Base-by-base conservation (phyloP, 1,140 invertebrate species). In the Sycobia sp. region DNA sequence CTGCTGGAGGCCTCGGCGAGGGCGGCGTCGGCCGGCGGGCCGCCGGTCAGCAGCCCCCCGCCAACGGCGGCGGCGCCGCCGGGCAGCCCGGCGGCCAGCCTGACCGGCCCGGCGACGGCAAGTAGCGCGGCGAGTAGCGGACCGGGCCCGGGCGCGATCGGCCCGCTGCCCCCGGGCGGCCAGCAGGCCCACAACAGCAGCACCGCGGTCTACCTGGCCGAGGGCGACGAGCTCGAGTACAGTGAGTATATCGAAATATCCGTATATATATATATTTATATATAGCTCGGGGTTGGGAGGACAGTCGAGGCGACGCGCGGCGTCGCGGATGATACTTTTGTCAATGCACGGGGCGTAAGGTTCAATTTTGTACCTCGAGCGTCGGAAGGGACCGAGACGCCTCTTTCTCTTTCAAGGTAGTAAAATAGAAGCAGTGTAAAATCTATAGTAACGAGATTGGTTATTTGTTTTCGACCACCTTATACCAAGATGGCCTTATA, bases 181-280 rank as follows among this genome's bases (percentile, higher is more conserved):
- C 18, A n/a, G n/a, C 32, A 20, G 7, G 13, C 27, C 13, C 38
- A 14, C 73, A 76, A 69, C 78, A n/a, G 77, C 66, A 81, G 80
- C 63, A 69, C 72, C 58, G 79, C 78, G 27, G 71, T 73, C 25
- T 73, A 76, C 63, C 69, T 77, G 4, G 38, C 46, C 46, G 78
- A 80, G 43, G 76, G 76, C 61, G 78, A 81, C 55, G 79, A 79
- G 55, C 71, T 82, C 57, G 78, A 82, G 69, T 78, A 82, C 68
- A 76, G 78, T 82, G 67, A 80, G 79, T 82, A 72, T 53, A 13
- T 32, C n/a, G n/a, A n/a, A n/a, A n/a, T n/a, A n/a, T n/a, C n/a
- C n/a, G n/a, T n/a, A n/a, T n/a, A n/a, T n/a, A n/a, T n/a, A n/a
- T n/a, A n/a, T n/a, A n/a, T n/a, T n/a, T n/a, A n/a, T n/a, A n/a